Conservation (phyloP, 2,797 vertebrate species). For the Anabas testudineus region DNA sequence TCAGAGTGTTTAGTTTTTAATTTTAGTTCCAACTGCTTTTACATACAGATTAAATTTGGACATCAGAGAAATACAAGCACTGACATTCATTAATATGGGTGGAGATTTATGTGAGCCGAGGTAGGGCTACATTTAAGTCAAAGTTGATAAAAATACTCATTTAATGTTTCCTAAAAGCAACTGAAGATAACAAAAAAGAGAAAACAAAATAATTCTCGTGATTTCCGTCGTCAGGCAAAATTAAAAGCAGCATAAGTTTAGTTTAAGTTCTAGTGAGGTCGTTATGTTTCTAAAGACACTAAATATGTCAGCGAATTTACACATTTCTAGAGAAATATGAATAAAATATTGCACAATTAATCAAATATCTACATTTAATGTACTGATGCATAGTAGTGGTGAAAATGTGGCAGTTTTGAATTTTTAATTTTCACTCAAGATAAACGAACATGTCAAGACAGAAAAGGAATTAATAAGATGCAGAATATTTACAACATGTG, state of each 20-base stretch:
- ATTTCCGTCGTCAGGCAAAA: background rate
- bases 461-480: background rate
- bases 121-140: background rate
- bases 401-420: too few species aligned
- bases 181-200: too few species aligned
- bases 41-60: background rate
- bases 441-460: too few species aligned
- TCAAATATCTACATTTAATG: background rate
- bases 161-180: background rate
- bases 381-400: background rate
- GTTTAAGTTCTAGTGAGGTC: background rate
- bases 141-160: background rate
- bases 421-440: too few species aligned
- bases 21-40: conserved; percentile 3
- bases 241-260: background rate
- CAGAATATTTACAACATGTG: background rate
- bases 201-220: too few species aligned
- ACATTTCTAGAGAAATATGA: background rate
- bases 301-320: background rate
- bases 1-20: background rate
- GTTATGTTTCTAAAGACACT: background rate
- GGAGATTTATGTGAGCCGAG: background rate
- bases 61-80: background rate
- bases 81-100: background rate
- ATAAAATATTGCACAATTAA: background rate